Evolutionary conservation across 64 coral and sea anemone genomes (phyloP).

Genomic region (Pocillopora damicornis): DNA sequence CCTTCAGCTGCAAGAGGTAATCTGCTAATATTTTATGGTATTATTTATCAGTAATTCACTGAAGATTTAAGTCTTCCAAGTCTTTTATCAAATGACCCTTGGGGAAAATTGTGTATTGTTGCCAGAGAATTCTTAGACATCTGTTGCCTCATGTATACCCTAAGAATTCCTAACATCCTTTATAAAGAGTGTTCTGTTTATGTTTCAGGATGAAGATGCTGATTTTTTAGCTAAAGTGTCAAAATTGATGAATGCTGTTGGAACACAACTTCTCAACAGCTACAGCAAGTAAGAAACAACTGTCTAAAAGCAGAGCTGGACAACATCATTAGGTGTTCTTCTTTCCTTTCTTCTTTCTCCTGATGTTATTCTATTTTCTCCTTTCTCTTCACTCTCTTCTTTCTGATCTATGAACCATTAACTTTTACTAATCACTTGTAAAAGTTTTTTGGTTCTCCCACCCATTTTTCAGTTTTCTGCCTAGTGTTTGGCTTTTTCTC

Average conservation of each 20-base stretch:
- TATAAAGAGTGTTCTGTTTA: no score
- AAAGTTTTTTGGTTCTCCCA: neutral
- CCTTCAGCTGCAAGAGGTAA: constrained; percentile 67
- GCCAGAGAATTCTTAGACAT: no score
- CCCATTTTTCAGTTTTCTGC: no score
- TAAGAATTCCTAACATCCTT: no score
- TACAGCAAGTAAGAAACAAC: constrained; percentile 72
- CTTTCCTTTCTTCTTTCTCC: neutral
- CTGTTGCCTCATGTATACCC: no score
- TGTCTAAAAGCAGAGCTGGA: no score
- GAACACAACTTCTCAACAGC: constrained; percentile 79
- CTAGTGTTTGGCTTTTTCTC: neutral
- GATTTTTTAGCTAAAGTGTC: constrained; percentile 89
- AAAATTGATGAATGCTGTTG: constrained; percentile 66
- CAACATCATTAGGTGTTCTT: no score
- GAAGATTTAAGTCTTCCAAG: no score
- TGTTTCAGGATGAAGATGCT: constrained; percentile 71
- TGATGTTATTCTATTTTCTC: neutral
- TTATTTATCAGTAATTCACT: neutral
- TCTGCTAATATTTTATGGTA: neutral
- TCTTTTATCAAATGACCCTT: no score
- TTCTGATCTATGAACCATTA: neutral
- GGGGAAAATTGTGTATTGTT: no score
- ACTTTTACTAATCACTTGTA: neutral
- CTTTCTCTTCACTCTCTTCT: neutral